Conservation (phyloP, 2,113 vertebrate genomes). For the Esox niger region DNA sequence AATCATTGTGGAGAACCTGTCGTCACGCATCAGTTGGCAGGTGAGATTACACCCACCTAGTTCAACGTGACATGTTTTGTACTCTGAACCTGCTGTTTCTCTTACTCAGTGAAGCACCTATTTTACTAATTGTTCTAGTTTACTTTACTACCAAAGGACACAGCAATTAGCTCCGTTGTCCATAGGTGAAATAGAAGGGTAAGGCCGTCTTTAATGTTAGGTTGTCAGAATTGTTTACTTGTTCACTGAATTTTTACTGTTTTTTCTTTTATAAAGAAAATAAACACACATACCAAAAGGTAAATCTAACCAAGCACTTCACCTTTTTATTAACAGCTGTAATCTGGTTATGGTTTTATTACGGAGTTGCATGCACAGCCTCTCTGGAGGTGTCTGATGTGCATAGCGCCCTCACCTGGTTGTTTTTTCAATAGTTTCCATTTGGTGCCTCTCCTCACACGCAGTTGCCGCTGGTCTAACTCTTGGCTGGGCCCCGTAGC, state of each 20-base stretch:
- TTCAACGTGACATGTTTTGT: background rate
- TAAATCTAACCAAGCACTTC: slow-evolving; percentile 75
- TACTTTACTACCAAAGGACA: slow-evolving; percentile 3
- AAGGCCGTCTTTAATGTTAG: slow-evolving; percentile 6
- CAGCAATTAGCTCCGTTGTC: background rate
- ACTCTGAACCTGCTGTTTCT: slow-evolving; percentile 30
- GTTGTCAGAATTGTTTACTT: background rate
- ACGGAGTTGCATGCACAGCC: slow-evolving; percentile 75
- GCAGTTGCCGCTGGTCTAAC: slow-evolving; percentile 92
- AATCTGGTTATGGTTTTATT: slow-evolving; percentile 78
- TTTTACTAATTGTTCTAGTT: slow-evolving; percentile 29
- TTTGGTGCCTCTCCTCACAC: slow-evolving; percentile 92
- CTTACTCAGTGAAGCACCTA: slow-evolving; percentile 43
- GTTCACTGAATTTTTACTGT: slow-evolving; percentile 16
- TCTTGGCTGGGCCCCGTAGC: slow-evolving; percentile 85
- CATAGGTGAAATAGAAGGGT: slow-evolving; percentile 31
- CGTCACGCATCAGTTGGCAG: slow-evolving; percentile 91
- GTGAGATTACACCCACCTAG: slow-evolving; percentile 63
- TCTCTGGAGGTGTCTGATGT: slow-evolving; percentile 67
- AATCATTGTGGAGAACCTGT: slow-evolving; percentile 89
- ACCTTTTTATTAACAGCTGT: slow-evolving; percentile 76
- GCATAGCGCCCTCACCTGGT: slow-evolving; percentile 80
- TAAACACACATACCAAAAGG: slow-evolving; percentile 38
- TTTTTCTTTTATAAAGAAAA: slow-evolving; percentile 30
- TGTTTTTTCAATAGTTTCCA: slow-evolving; percentile 91